Evolutionary conservation across 64 coral and sea anemone species (phyloP).

Genomic region (Stichodactyla mertensii): DNA sequence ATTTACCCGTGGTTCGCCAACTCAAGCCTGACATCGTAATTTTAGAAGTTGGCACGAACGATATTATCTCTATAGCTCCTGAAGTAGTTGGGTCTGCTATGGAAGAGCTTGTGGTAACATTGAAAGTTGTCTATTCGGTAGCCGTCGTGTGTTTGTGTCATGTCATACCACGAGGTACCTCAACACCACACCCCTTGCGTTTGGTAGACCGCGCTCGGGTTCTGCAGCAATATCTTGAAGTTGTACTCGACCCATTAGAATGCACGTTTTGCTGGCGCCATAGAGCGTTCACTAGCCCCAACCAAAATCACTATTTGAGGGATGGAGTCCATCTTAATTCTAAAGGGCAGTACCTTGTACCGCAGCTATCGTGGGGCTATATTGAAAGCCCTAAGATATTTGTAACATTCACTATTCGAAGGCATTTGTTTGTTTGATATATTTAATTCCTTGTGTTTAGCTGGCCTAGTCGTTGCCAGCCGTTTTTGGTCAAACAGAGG

Average conservation of each 20-base stretch:
- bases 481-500: too few relatives aligned
- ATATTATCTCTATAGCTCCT: not conserved
- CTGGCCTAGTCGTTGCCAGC: too few relatives aligned
- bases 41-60: conserved; percentile 28
- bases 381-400: not conserved
- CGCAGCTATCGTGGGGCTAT: not conserved
- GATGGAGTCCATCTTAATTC: conserved; percentile 22
- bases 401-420: too few relatives aligned
- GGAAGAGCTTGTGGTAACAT: not conserved
- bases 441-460: too few relatives aligned
- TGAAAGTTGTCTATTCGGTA: conserved; percentile 1
- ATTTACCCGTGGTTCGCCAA: not conserved
- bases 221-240: not conserved
- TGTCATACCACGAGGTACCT: conserved; percentile 1
- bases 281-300: not conserved
- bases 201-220: not conserved
- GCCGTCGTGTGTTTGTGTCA: not conserved
- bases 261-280: conserved; percentile 28
- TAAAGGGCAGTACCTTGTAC: conserved; percentile 4
- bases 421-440: too few relatives aligned
- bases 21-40: conserved; percentile 32
- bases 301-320: not conserved
- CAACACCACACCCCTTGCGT: not conserved
- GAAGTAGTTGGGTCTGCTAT: conserved; percentile 7
- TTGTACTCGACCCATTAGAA: conserved; percentile 8